Base-by-base conservation (phyloP, 1,140 invertebrate genomes). In the Anoplolepis gracilipes region DNA sequence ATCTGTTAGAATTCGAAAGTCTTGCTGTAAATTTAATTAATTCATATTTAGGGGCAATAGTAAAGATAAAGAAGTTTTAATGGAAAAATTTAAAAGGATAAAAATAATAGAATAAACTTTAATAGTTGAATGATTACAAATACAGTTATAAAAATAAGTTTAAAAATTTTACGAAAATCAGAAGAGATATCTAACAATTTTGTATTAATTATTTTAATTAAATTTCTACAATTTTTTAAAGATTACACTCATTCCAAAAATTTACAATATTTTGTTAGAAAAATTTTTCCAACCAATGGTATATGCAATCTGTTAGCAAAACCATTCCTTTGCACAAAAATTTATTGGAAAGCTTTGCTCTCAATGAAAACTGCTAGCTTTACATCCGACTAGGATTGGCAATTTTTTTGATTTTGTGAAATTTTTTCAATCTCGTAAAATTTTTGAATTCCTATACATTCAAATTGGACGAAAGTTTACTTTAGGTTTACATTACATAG, bases 241-340 rank as follows among this genome's bases (percentile, higher is more conserved):
- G 39, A 79, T 69, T 69, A 69, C 22, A 25, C 28, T 0, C 28
- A 55, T 67, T n/a, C 10, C 5, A 79, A 69, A 53, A 30, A 69
- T 70, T 72, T 59, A 33, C 70, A 81, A 28, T 36, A 81, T 72
- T 13, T 36, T 42, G 33, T 72, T 81, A 57, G 36, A 72, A 72
- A 78, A 78, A 65, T 78, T 65, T 57, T 59, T 81, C 53, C 72
- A 72, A 59, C 78, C 62, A 13, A 81, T 57, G 19, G 19, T 25
- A 13, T 19, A 19, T 57, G 65, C 22, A 72, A 81, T 81, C 22
- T 19, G 25, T n/a, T 42, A 72, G 49, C 33, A 36, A 57, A 72
- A 55, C 36, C 78, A 57, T 81, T 57, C 65, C 67, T 72, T 81
- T 72, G 64, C 78, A 42, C 78, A 72, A 72, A 81, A 81, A 81